Evolutionary conservation across 2,113 vertebrate species (phyloP).

Genomic region (Neotoma lepida): DNA sequence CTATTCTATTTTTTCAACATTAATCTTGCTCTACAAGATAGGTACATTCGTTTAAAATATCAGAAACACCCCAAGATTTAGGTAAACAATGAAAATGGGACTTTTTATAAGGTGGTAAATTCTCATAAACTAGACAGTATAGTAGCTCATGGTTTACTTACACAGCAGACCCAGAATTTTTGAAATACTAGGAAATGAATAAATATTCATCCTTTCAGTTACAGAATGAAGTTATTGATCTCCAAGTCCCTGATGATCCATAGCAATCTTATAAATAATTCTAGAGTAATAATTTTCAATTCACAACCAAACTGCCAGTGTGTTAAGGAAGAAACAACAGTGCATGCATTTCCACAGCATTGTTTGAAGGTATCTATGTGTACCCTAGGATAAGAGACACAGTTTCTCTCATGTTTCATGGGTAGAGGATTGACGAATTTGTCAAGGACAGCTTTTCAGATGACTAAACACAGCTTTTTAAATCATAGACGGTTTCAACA

Average conservation of each 20-base stretch:
- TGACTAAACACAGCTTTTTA: neutral
- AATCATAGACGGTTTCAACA: neutral
- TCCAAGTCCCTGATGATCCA: neutral
- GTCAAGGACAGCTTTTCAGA: neutral
- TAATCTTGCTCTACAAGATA: neutral
- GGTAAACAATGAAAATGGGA: neutral
- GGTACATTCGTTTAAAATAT: neutral
- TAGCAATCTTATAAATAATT: neutral
- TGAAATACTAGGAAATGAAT: neutral
- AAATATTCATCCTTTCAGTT: neutral
- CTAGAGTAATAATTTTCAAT: slow-evolving; percentile 24
- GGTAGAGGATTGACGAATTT: neutral
- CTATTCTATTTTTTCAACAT: neutral
- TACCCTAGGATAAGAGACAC: neutral
- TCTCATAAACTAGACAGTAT: neutral
- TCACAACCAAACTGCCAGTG: neutral
- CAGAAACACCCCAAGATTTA: neutral
- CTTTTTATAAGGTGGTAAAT: neutral
- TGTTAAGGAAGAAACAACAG: slow-evolving; percentile 1
- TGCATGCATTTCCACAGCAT: neutral
- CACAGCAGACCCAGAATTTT: neutral
- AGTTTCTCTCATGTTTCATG: neutral
- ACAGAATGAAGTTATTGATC: slow-evolving; percentile 28
- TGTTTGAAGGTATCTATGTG: neutral
- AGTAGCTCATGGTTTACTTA: neutral